A percentile compares a stretch with the other conserved stretches of the same genome.
These are phyloP conservation scores for Podarcis raffonei DNA, from an alignment of 2,113 vertebrate species.

Conservation along the genomic window DNA sequence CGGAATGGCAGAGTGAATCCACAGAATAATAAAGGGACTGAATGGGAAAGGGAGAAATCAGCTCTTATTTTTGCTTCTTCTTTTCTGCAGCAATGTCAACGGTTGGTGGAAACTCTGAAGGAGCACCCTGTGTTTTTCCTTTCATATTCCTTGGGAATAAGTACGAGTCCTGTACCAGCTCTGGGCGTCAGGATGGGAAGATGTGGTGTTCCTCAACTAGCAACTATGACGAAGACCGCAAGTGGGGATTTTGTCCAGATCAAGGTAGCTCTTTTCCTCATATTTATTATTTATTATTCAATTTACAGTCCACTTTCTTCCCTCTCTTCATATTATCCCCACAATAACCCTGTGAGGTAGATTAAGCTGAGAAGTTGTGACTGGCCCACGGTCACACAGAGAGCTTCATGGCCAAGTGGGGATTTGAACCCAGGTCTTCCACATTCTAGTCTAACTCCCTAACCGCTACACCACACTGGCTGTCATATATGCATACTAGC, in stretches of 20 bases:
- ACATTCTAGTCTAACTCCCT: no score
- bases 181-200: conserved; percentile 90
- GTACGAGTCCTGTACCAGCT: conserved; percentile 88
- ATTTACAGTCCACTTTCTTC: no score
- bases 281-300: not conserved
- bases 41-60: not conserved
- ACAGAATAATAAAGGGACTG: not conserved
- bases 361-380: no score
- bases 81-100: conserved; percentile 89
- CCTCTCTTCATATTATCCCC: no score
- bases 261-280: conserved; percentile 77
- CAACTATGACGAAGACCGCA: conserved; percentile 93
- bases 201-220: conserved; percentile 88
- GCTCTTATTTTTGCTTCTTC: not conserved
- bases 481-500: no score
- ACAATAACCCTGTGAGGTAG: no score
- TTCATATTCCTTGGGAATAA: conserved; percentile 91
- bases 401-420: no score
- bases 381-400: no score
- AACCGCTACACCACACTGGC: no score
- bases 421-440: no score
- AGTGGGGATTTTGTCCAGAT: conserved; percentile 98
- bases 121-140: conserved; percentile 91
- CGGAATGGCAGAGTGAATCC: not conserved
- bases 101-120: conserved; percentile 92